These are phyloP conservation scores for Gryllus longicercus DNA, from an alignment of 2,888 invertebrate genomes.

Conservation along the genomic window DNA sequence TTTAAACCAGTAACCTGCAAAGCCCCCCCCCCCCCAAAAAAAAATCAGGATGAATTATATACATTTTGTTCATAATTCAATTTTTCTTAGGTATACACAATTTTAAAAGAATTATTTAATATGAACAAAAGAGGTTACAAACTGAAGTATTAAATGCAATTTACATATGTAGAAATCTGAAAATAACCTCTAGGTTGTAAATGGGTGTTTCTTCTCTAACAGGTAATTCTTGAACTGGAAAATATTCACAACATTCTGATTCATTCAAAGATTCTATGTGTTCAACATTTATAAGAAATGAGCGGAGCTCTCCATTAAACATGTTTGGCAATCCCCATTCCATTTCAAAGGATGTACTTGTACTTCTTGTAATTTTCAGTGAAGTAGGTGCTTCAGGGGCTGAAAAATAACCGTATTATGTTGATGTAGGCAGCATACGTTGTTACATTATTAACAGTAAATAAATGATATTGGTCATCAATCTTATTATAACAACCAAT, in stretches of 20 bases:
- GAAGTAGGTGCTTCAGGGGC: neutral
- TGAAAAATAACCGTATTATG: neutral
- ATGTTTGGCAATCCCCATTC: neutral
- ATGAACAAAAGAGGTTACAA: neutral
- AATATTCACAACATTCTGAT: neutral
- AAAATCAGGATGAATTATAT: too few species aligned
- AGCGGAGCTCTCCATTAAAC: neutral
- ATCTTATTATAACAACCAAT: too few species aligned
- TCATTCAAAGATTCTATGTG: neutral
- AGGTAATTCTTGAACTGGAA: constrained; percentile 1
- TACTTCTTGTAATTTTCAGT: neutral
- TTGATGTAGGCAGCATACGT: too few species aligned
- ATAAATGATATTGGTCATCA: too few species aligned
- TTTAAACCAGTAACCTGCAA: neutral
- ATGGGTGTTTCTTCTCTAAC: neutral
- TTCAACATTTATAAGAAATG: neutral
- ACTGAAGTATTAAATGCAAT: neutral
- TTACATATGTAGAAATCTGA: neutral
- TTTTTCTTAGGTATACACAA: too few species aligned
- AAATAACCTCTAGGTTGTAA: neutral
- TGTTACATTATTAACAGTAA: too few species aligned
- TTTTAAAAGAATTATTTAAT: too few species aligned
- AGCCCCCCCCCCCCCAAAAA: too few species aligned
- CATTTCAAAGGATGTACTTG: neutral
- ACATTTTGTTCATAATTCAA: too few species aligned